Evolutionary conservation across 2,113 vertebrate genomes (phyloP), one percentile per base, ranked within the genome.

Genomic region (Sinocyclocheilus anshuiensis): DNA sequence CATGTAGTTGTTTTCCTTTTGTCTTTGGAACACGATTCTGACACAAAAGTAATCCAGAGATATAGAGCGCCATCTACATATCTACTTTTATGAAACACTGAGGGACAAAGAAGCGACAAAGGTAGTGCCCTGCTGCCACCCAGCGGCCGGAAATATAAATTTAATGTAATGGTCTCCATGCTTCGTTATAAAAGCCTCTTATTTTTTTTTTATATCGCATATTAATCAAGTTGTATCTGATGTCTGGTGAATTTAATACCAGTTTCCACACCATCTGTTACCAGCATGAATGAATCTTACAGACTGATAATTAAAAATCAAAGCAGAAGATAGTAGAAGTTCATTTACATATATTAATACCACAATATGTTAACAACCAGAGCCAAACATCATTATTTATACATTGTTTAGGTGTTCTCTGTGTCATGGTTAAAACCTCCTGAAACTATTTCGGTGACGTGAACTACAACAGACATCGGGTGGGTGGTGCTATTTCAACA

Each of bases 51-150:
- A 77, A 29, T 48, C 39, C 22, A 50, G 22, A 29, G 79, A 67
- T 26, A 67, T 11, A 7, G 79, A 67, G 81, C 65, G 81, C 81
- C 81, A 45, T 82, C 81, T 82, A 82, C 45, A 53, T 45, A 71
- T 10, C 11, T 29, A n/a, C 50, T 33, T n/a, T 71, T 33, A 53
- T 18, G 15, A 82, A 82, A 29, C 63, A 82, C 15, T 11, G n/a
- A 26, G 8, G 10, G 24, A 0, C 22, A 33, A 48, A 12, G 42
- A 53, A 82, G 22, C 6, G 26, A 8, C 6, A 29, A 53, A 48
- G 39, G 18, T n/a, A 18, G 24, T 33, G 20, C 65, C 20, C 63
- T 82, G 45, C 45, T 82, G 81, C 42, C 63, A 33, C 26, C 81
- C 6, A 71, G 81, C 12, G 81, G 45, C 33, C 65, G 36, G 24